A percentile compares a stretch with the other conserved stretches of the same genome.
phyloP scores from a whole-genome alignment of 2,797 vertebrate genomes.

The Catamblyrhynchus diadema region DNA sequence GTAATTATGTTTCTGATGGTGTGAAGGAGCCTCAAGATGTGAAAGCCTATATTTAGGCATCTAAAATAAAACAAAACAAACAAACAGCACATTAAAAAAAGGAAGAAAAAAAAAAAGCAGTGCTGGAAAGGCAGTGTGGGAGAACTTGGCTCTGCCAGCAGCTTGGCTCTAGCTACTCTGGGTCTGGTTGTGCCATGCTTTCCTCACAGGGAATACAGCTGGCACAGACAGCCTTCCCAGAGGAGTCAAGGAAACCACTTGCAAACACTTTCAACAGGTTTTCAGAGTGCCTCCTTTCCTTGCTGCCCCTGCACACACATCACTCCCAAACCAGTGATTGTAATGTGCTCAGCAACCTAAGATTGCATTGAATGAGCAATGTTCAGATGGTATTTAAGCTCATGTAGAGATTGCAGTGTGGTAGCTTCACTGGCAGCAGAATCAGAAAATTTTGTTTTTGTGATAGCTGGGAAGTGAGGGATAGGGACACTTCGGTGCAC shows the following conservation, averaged over 20 bases:
- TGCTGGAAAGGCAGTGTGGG: background rate
- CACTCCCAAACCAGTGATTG: background rate
- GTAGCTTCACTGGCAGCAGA: background rate
- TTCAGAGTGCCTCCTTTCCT: background rate
- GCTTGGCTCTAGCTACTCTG: background rate
- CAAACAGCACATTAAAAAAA: rapidly evolving
- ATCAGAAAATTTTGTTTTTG: background rate
- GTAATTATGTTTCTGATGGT: background rate
- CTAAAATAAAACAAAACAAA: constrained; percentile 27
- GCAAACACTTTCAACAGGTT: background rate
- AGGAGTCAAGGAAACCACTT: constrained; percentile 8
- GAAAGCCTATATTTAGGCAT: background rate
- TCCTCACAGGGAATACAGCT: background rate
- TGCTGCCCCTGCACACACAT: background rate
- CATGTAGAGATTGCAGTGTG: background rate
- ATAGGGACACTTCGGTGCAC: background rate
- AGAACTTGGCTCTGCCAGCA: constrained; percentile 1
- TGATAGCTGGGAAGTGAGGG: background rate
- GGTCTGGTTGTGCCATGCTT: background rate
- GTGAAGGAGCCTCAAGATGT: background rate
- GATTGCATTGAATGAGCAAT: background rate
- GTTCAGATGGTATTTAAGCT: background rate
- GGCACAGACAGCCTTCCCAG: background rate
- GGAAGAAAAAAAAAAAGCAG: background rate
- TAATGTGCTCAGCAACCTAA: rapidly evolving